Percentiles rank a stretch among this genome's conserved stretches.
phyloP scores from a whole-genome alignment of 35 echinoderm and acorn worm genomes.

The Chiridota heheva region DNA sequence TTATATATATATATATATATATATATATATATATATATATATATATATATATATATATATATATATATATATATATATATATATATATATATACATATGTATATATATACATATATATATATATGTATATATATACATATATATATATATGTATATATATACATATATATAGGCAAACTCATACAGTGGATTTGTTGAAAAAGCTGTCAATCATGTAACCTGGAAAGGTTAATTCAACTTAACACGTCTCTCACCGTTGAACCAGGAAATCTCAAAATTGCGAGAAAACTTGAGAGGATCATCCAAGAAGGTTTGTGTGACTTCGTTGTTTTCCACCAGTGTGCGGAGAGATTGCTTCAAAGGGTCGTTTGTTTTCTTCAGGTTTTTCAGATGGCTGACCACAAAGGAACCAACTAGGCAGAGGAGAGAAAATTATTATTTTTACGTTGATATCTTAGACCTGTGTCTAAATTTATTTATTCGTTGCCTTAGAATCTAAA shows the following conservation, averaged over 20 bases:
- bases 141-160: not conserved
- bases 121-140: not conserved
- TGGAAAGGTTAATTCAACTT: too few relatives aligned
- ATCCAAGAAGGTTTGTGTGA: constrained; percentile 34
- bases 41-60: too few relatives aligned
- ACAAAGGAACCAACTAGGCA: constrained; percentile 80
- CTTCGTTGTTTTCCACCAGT: constrained; percentile 36
- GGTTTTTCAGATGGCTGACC: constrained; percentile 66
- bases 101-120: too few relatives aligned
- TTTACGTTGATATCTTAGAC: too few relatives aligned
- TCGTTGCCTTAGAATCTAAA: too few relatives aligned
- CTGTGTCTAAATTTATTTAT: too few relatives aligned
- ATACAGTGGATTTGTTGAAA: not conserved
- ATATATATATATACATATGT: too few relatives aligned
- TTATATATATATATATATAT: too few relatives aligned
- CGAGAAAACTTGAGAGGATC: constrained; percentile 77
- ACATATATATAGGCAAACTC: not conserved
- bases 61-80: too few relatives aligned
- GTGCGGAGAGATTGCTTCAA: constrained; percentile 52
- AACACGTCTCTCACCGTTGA: constrained; percentile 58
- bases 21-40: too few relatives aligned
- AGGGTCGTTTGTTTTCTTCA: constrained; percentile 68
- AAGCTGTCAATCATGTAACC: not conserved
- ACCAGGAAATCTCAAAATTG: constrained; percentile 65
- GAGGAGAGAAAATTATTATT: too few relatives aligned